A percentile compares a stretch with the other conserved stretches of the same genome.
These are phyloP conservation scores for Chauna torquata DNA, from an alignment of 2,113 vertebrate genomes.

Conservation along the genomic window DNA sequence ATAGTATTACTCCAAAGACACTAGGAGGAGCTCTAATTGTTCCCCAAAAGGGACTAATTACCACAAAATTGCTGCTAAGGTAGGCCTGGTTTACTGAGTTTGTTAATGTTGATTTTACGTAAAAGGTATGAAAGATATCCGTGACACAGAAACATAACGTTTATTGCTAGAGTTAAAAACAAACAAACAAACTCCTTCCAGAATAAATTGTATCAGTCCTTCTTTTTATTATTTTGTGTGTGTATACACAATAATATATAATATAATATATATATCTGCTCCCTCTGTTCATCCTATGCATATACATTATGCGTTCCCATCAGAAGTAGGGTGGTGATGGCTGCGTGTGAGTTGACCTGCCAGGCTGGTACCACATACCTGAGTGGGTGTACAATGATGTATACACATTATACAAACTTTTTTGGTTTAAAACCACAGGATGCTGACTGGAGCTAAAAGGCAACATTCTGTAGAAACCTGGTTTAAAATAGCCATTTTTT, in stretches of 20 bases:
- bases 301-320: background rate
- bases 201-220: background rate
- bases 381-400: background rate
- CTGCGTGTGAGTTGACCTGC: background rate
- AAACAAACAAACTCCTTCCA: background rate
- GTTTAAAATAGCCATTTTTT: background rate
- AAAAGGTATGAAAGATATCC: background rate
- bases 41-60: constrained; percentile 23
- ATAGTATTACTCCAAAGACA: constrained; percentile 6
- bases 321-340: background rate
- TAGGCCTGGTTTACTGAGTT: background rate
- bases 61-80: background rate
- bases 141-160: background rate
- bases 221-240: background rate
- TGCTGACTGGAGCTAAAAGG: background rate
- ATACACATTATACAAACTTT: background rate
- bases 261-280: background rate
- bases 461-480: background rate
- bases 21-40: constrained; percentile 44
- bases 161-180: background rate
- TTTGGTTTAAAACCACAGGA: background rate
- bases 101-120: rapidly evolving
- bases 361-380: background rate
- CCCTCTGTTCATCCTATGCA: background rate
- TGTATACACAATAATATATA: background rate